Conservation (phyloP, 1,140 invertebrate species). For the Linepithema humile region DNA sequence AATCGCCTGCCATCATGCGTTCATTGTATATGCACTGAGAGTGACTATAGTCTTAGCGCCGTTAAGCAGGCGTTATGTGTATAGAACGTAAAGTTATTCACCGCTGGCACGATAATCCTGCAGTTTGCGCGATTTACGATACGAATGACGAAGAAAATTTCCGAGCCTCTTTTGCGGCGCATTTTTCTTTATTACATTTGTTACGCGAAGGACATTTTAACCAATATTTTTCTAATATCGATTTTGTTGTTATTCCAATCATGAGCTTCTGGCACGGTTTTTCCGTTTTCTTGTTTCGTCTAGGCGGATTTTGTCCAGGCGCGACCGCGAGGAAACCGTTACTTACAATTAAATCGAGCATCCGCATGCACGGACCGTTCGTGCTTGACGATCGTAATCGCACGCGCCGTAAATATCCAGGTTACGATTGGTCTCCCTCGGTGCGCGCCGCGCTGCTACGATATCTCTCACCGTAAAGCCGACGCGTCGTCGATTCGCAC, state of each 20-base stretch:
- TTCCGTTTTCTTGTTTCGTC: background rate
- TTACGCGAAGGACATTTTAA: no score
- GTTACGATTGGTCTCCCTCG: constrained; percentile 37
- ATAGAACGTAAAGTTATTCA: background rate
- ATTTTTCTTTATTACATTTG: no score
- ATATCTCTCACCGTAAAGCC: constrained; percentile 41
- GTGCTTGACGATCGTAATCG: constrained; percentile 49
- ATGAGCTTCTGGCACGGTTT: no score
- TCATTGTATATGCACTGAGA: background rate
- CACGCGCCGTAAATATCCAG: constrained; percentile 50
- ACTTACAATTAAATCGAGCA: constrained; percentile 47
- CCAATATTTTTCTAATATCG: no score
- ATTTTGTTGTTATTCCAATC: no score
- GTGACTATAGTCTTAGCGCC: constrained; percentile 6
- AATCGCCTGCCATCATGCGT: background rate
- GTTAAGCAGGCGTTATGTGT: background rate
- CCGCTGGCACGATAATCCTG: background rate
- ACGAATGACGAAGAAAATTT: background rate
- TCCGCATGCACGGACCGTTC: constrained; percentile 28
- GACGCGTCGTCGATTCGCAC: constrained; percentile 29
- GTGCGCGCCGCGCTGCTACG: background rate
- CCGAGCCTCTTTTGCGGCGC: background rate
- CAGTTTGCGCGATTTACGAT: background rate
- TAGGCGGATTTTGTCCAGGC: background rate
- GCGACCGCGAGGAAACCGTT: constrained; percentile 14